These are phyloP conservation scores for Aulostomus chinensis DNA, from an alignment of 2,797 vertebrate species.

Conservation along the genomic window DNA sequence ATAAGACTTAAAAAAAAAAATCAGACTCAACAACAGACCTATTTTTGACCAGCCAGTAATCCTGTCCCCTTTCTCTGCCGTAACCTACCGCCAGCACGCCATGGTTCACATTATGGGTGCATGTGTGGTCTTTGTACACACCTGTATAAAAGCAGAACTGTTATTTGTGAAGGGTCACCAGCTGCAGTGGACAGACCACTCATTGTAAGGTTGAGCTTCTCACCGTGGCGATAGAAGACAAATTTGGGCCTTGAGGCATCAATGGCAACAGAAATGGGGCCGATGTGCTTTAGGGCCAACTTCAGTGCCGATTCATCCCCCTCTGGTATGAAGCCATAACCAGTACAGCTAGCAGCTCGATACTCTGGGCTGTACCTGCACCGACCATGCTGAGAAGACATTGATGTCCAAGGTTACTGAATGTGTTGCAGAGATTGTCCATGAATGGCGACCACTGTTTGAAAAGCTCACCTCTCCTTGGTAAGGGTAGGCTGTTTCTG, in stretches of 20 bases:
- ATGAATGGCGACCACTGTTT: fast-evolving
- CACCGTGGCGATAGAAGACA: slow-evolving; percentile 83
- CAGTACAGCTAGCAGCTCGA: slow-evolving; percentile 80
- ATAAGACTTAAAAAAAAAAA: neutral
- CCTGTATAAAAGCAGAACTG: slow-evolving; percentile 29
- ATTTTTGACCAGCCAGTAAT: slow-evolving; percentile 79
- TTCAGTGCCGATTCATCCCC: slow-evolving; percentile 75
- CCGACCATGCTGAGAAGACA: slow-evolving; percentile 30
- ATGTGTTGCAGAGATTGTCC: neutral
- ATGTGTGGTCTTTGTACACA: slow-evolving; percentile 62
- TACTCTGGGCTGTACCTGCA: slow-evolving; percentile 74
- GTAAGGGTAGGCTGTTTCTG: slow-evolving; percentile 66
- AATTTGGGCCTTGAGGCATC: slow-evolving; percentile 80
- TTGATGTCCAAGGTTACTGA: too few relatives aligned
- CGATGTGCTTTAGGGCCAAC: slow-evolving; percentile 73
- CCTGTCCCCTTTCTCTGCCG: slow-evolving; percentile 39
- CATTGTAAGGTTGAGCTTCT: too few relatives aligned
- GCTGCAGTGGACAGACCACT: neutral
- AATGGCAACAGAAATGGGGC: slow-evolving; percentile 84
- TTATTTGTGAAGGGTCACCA: too few relatives aligned
- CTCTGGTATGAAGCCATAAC: slow-evolving; percentile 67
- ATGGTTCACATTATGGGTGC: slow-evolving; percentile 61
- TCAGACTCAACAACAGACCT: slow-evolving; percentile 48
- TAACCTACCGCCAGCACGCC: slow-evolving; percentile 69
- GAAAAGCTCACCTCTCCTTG: slow-evolving; percentile 16